Conservation (phyloP, 2,797 vertebrate genomes). For the Craterocephalus amniculus region DNA sequence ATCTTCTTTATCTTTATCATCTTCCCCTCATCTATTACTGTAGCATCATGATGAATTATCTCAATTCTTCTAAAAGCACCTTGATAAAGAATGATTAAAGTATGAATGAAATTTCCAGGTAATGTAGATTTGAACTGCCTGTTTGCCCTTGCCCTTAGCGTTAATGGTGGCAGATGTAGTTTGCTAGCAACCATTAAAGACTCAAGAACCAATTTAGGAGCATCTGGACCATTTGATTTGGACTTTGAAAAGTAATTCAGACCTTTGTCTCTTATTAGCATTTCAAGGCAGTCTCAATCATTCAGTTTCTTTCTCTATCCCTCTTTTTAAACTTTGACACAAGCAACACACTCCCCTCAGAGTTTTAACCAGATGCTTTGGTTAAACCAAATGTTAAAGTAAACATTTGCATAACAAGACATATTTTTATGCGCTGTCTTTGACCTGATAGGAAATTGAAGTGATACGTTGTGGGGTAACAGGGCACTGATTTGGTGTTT, state of each 20-base stretch:
- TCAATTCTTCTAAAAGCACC: constrained; percentile 47
- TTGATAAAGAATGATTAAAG: constrained; percentile 57
- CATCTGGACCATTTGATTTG: constrained; percentile 67
- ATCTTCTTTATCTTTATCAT: constrained; percentile 4
- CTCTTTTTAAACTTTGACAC: constrained; percentile 11
- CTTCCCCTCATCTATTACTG: too few species aligned
- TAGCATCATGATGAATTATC: constrained; percentile 53
- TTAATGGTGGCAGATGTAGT: constrained; percentile 74
- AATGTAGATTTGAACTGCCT: constrained; percentile 63
- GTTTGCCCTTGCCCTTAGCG: constrained; percentile 54
- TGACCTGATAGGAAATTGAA: constrained; percentile 35
- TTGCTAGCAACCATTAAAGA: constrained; percentile 73
- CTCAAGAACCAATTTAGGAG: constrained; percentile 65
- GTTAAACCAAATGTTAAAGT: constrained; percentile 29
- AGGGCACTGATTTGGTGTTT: constrained; percentile 13
- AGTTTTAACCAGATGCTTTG: neutral
- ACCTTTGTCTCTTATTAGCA: constrained; percentile 42
- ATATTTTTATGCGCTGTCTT: constrained; percentile 26
- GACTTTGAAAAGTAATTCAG: constrained; percentile 41
- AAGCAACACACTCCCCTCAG: neutral
- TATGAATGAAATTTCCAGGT: constrained; percentile 49
- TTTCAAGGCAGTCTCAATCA: constrained; percentile 30
- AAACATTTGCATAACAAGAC: constrained; percentile 24
- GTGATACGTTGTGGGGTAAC: constrained; percentile 31
- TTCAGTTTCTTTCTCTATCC: neutral